A percentile compares a stretch with the other conserved stretches of the same genome.
Evolutionary conservation across 2,113 vertebrate genomes (phyloP).

Genomic region (Misgurnus mizolepis): DNA sequence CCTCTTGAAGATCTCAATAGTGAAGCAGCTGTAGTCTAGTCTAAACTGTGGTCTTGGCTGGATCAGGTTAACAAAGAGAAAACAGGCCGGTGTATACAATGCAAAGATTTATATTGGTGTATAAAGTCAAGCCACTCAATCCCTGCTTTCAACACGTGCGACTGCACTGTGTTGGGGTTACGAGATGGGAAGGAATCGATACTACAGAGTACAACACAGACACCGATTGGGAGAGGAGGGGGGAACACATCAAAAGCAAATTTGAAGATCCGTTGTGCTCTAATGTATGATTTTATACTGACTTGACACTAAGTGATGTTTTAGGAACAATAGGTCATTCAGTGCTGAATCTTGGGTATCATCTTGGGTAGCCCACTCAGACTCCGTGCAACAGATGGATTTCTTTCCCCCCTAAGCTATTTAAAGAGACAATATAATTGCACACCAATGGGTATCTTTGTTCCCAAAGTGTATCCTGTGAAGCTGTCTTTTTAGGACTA

Average conservation of each 20-base stretch:
- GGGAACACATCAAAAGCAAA: constrained; percentile 23
- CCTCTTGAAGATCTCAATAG: background rate
- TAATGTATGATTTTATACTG: background rate
- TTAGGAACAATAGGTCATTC: background rate
- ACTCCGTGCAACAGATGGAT: constrained; percentile 30
- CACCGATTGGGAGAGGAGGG: background rate
- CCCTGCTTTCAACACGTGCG: constrained; percentile 26
- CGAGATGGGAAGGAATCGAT: constrained; percentile 24
- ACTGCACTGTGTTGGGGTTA: constrained; percentile 9
- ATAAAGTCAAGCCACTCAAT: constrained; percentile 19
- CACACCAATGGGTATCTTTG: constrained; percentile 12
- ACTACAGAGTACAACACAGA: background rate
- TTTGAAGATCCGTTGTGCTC: background rate
- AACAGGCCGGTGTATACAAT: background rate
- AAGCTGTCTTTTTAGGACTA: constrained; percentile 22
- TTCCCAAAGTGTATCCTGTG: constrained; percentile 20
- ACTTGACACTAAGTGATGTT: background rate
- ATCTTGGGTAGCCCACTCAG: background rate
- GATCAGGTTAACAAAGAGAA: background rate
- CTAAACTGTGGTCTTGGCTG: background rate
- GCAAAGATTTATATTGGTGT: constrained; percentile 17
- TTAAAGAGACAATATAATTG: constrained; percentile 34
- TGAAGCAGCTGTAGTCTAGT: background rate
- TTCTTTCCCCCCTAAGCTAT: constrained; percentile 24
- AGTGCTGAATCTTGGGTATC: background rate